Base-by-base conservation (phyloP, 2,888 invertebrate species). In the Carterocephalus palaemon region DNA sequence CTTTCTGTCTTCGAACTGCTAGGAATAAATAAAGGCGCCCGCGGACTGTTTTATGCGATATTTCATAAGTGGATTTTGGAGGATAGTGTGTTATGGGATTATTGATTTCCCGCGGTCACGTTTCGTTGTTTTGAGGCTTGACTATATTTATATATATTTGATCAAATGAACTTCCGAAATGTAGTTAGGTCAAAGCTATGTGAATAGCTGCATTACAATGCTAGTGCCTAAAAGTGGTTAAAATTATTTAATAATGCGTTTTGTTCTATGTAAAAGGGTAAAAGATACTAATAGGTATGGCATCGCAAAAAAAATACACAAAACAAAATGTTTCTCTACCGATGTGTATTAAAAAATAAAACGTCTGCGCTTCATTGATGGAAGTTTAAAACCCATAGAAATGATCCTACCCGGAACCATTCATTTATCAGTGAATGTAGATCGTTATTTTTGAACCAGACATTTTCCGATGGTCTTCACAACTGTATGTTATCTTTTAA, bases 61-160 rank as follows among this genome's bases (percentile, higher is more conserved):
- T 76, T 67, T 67, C 71, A 77, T 83, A 84, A 84, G 78, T 78
- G 74, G 81, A 81, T 82, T 81, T 77, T 62, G 63, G 67, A 75
- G 74, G 75, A 72, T 67, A 63, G 64, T 72, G 70, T 64, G 65
- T 71, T 70, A 70, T 67, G 64, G 67, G 69, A 70, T 73, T 82
- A 80, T 78, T 75, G 78, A 76, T 72, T 76, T 68, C 60, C 60
- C 51, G 54, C 59, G 64, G 67, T 33, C 26, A 41, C 41, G 33
- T 41, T n/a, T 26, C 9, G 26, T 33, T 41, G 41, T 41, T 33
- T 41, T 32, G 32, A 19, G 20, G 13, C 13, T 3, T 53, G 43
- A 20, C 15, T 17, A 8, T 10, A 32, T 24, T 13, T 33, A 19
- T 33, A 9, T 8, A 23, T 34, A 17, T 24, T 32, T 9, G 13